These are phyloP conservation scores for Hirudinaria manillensis DNA, from an alignment of 2,888 invertebrate species.

Conservation along the genomic window DNA sequence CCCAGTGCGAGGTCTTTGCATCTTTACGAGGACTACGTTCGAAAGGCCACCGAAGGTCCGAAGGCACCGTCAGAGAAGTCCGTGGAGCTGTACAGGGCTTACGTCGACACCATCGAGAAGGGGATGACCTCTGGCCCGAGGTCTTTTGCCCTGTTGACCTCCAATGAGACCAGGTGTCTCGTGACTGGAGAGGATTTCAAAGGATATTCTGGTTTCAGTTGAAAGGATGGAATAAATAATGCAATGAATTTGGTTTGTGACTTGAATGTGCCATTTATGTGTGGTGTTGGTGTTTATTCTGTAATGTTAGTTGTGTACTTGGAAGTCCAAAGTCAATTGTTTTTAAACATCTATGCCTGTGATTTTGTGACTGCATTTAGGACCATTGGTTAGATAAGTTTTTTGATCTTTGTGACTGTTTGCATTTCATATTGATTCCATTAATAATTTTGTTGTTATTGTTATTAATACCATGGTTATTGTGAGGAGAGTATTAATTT, in stretches of 20 bases:
- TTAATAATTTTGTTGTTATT: too few relatives aligned
- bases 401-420: too few relatives aligned
- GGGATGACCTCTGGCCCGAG: not conserved
- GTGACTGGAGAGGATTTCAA: conserved; percentile 2
- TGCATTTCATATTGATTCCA: too few relatives aligned
- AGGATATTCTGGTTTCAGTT: not conserved
- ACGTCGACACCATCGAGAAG: not conserved
- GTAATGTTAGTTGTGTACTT: too few relatives aligned
- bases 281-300: too few relatives aligned
- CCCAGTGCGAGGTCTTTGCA: not conserved
- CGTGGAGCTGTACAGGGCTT: not conserved
- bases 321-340: too few relatives aligned
- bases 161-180: not conserved
- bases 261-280: too few relatives aligned
- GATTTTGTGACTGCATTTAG: too few relatives aligned
- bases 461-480: too few relatives aligned
- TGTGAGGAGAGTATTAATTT: too few relatives aligned
- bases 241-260: not conserved
- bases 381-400: too few relatives aligned
- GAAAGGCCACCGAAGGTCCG: not conserved
- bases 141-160: not conserved
- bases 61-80: not conserved
- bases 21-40: not conserved
- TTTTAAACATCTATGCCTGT: too few relatives aligned
- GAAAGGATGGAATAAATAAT: not conserved